Evolutionary conservation across 1,140 invertebrate genomes (phyloP), one percentile per base, ranked within the genome.

Genomic region (Plutomurus gul): DNA sequence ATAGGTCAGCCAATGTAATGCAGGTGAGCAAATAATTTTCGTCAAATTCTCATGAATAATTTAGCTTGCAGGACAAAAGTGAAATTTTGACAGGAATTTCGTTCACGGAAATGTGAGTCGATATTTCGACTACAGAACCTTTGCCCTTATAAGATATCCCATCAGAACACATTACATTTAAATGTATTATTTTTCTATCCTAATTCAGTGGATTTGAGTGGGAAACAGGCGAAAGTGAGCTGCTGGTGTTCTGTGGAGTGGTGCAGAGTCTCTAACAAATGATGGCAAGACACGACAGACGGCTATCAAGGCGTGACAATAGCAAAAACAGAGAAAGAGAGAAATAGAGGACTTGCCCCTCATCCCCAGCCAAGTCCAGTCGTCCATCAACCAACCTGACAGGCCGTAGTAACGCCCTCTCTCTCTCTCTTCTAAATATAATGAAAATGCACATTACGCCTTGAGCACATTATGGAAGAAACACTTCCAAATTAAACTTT

Each of bases 271-370:
- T n/a, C 13, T 39, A 51, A 75, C 73, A 75, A 75, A 75, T 75
- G 73, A 75, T 40, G 22, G 22, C 36, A 20, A 75, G 73, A 51
- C 73, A 75, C 73, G 73, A 30, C 73, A 75, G 73, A 75, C 43
- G 43, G 73, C 73, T 75, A 75, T 75, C 73, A 75, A 75, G 73
- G 36, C 73, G 73, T 49, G 73, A 75, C 43, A 47, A 47, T 75
- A 33, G 43, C 43, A 37, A 25, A 75, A 75, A 40, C 43, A 72
- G 11, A 47, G 71, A 73, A n/a, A n/a, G n/a, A n/a, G 51, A 25
- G 40, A 43, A 43, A 43, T 10, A n/a, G 8, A 43, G 8, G 70
- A 37, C 22, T 72, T 72, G 70, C 36, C 70, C 70, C 36, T 39
- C 70, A 72, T 72, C 70, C 70, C 70, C 39, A 65, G 27, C 16